These are phyloP conservation scores for Notiomystis cincta DNA, from an alignment of 2,113 vertebrate genomes.

Conservation along the genomic window DNA sequence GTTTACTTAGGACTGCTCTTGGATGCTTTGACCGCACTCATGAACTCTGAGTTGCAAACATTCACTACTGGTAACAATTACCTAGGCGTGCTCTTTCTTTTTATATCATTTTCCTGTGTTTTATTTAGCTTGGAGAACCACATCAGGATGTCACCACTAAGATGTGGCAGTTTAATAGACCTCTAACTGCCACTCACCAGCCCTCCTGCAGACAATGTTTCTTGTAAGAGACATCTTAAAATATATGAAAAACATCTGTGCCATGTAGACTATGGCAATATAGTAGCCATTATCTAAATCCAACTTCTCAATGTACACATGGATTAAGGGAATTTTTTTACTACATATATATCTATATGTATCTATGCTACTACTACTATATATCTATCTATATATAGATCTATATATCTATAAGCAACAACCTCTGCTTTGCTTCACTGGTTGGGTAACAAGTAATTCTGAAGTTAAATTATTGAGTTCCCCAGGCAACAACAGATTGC, in stretches of 20 bases:
- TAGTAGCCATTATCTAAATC: not conserved
- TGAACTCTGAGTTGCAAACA: conserved; percentile 44
- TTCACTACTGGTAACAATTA: conserved; percentile 73
- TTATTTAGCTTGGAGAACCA: conserved; percentile 74
- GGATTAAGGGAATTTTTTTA: not conserved
- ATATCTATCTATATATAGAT: not conserved
- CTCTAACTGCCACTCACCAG: conserved; percentile 52
- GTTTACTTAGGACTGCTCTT: conserved; percentile 34
- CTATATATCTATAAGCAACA: not conserved
- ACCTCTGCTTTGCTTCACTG: not conserved
- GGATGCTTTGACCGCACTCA: conserved; percentile 26
- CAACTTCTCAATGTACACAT: not conserved
- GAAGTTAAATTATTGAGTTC: not conserved
- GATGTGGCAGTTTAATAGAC: conserved; percentile 48
- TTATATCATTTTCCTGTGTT: conserved; percentile 64
- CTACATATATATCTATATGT: not conserved
- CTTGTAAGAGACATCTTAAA: conserved; percentile 63
- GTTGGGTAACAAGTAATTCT: not conserved
- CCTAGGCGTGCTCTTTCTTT: conserved; percentile 64
- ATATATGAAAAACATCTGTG: conserved; percentile 34
- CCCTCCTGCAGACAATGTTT: conserved; percentile 27
- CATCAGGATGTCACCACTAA: conserved; percentile 55
- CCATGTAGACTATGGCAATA: not conserved
- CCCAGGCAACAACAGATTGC: not conserved
- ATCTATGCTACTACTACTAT: no score